phyloP scores from a whole-genome alignment of 2,888 invertebrate species.

The Matsumyia berberina region DNA sequence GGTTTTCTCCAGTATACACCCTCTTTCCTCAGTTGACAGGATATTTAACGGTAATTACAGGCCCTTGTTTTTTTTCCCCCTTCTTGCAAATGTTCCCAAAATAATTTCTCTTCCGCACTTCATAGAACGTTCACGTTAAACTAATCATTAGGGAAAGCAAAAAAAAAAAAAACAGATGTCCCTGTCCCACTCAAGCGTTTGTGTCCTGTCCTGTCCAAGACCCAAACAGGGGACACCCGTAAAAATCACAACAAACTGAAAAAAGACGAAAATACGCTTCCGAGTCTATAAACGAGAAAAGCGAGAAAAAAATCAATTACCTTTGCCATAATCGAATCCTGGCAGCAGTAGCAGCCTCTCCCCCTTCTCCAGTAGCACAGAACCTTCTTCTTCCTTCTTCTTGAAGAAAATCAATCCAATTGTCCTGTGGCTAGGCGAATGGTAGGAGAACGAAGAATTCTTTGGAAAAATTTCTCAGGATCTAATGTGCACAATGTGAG shows the following conservation, averaged over 20 bases:
- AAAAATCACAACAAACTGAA: constrained; percentile 59
- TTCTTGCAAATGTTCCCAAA: constrained; percentile 25
- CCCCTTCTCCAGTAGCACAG: constrained; percentile 40
- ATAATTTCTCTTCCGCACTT: constrained; percentile 43
- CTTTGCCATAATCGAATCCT: constrained; percentile 78
- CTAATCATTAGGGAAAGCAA: constrained; percentile 55
- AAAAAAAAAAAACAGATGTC: constrained; percentile 65
- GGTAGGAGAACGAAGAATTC: constrained; percentile 24
- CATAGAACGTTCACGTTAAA: constrained; percentile 21
- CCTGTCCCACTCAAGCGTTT: neutral
- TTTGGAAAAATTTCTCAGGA: constrained; percentile 34
- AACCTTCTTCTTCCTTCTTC: constrained; percentile 49
- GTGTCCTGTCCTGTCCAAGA: constrained; percentile 21
- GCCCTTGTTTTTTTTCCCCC: constrained; percentile 19
- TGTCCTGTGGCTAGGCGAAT: constrained; percentile 54
- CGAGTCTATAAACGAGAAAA: constrained; percentile 55
- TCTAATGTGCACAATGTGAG: constrained; percentile 28
- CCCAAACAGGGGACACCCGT: constrained; percentile 43
- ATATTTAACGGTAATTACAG: constrained; percentile 48
- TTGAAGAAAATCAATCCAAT: constrained; percentile 74
- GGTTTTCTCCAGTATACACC: constrained; percentile 12
- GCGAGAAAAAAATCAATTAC: constrained; percentile 77
- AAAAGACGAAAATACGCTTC: constrained; percentile 36
- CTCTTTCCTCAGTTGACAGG: constrained; percentile 5
- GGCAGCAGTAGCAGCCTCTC: constrained; percentile 57